Evolutionary conservation across 1,140 invertebrate genomes (phyloP).

Genomic region (Chlorops oryzae): DNA sequence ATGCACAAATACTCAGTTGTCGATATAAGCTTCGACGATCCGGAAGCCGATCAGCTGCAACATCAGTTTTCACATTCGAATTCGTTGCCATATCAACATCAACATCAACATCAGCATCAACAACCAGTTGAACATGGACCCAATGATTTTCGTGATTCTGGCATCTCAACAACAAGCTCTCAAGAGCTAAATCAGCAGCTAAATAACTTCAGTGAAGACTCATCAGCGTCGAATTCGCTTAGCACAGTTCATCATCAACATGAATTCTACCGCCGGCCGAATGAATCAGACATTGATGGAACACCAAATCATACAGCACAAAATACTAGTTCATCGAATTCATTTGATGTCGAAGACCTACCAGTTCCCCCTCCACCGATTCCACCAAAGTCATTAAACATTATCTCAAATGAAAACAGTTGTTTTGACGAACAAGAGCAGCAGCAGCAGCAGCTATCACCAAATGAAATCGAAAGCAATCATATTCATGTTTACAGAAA

Average conservation of each 20-base stretch:
- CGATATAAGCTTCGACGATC: conserved; percentile 44
- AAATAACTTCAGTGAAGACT: conserved; percentile 41
- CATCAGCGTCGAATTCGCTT: conserved; percentile 27
- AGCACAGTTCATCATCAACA: conserved; percentile 37
- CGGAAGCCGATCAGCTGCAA: conserved; percentile 41
- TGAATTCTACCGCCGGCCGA: conserved; percentile 37
- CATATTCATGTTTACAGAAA: too few species aligned
- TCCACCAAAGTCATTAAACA: conserved; percentile 38
- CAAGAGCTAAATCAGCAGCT: conserved; percentile 40
- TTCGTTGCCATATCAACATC: conserved; percentile 31
- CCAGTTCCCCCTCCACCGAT: conserved; percentile 41
- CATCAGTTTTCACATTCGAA: too few species aligned
- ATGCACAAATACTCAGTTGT: conserved; percentile 44
- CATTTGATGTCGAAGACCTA: conserved; percentile 42
- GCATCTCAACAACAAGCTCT: conserved; percentile 44
- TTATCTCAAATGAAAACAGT: conserved; percentile 22
- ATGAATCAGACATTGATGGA: too few species aligned
- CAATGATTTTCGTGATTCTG: conserved; percentile 44
- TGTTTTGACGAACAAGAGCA: too few species aligned
- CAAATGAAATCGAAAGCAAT: too few species aligned
- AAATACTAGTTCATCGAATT: conserved; percentile 28
- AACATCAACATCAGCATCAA: conserved; percentile 25
- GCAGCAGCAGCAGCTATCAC: too few species aligned
- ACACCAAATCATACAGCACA: too few species aligned
- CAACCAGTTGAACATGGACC: conserved; percentile 30